Percentiles rank a stretch among this genome's conserved stretches.
phyloP scores from a whole-genome alignment of 53 echinoderm and acorn worm genomes.

The Paelopatides confundens region DNA sequence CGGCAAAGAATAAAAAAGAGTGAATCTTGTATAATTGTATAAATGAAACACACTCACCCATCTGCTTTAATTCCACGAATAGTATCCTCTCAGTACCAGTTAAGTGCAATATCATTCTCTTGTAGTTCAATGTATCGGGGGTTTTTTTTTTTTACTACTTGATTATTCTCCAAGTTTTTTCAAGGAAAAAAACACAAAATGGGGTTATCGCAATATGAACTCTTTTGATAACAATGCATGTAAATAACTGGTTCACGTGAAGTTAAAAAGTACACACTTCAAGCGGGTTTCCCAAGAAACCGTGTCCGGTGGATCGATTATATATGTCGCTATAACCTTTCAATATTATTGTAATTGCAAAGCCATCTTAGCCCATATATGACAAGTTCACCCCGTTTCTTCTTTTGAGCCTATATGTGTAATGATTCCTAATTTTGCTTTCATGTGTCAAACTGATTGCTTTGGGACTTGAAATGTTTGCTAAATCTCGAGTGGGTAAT shows the following conservation, averaged over 20 bases:
- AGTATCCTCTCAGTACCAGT: no score
- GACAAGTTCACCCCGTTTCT: constrained; percentile 27
- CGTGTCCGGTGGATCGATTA: not conserved
- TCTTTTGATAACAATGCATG: not conserved
- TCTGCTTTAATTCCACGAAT: no score
- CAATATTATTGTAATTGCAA: constrained; percentile 11
- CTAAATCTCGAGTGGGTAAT: not conserved
- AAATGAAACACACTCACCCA: no score
- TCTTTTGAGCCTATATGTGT: not conserved
- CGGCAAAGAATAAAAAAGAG: no score
- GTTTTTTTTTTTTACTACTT: no score
- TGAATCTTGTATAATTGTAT: no score
- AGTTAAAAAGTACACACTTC: not conserved
- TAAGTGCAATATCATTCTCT: no score
- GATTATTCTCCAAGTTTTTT: not conserved
- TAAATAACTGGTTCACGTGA: no score
- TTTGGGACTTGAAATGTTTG: not conserved
- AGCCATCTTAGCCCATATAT: constrained; percentile 43
- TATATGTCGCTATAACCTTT: not conserved
- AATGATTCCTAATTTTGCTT: constrained; percentile 10
- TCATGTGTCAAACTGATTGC: not conserved
- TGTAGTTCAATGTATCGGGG: no score
- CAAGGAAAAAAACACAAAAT: not conserved
- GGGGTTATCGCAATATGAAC: not conserved
- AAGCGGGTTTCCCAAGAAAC: not conserved